Base-by-base conservation (phyloP, 2,797 vertebrate genomes). In the Etheostoma perlongum region DNA sequence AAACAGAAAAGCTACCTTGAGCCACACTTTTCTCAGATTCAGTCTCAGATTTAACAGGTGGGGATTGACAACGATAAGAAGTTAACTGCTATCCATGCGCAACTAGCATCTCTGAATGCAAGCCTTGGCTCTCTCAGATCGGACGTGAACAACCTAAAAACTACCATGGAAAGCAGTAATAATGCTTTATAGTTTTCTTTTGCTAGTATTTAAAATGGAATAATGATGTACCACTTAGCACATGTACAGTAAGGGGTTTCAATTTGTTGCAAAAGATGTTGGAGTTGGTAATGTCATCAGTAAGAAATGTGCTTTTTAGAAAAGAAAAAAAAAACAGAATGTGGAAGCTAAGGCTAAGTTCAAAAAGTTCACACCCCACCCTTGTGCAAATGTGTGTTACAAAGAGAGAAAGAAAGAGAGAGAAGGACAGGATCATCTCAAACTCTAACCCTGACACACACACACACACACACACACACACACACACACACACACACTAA, bases 271-370 rank as follows among this genome's bases (percentile, higher is more conserved):
- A 67, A 68, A 60, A 66, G 63, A 86, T 59, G 71, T 42, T 72
- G 53, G 30, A 69, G 72, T 67, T 30, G 7, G 16, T 58, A 30
- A 76, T 65, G 75, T 89, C 78, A 84, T 46, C 12, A 6, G 70
- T 70, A 21, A 80, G 55, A 87, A 85, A 87, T 84, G 67, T 59
- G 55, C 21, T 73, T 75, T 77, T 36, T 21, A 40, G 19, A 46
- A n/a, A 15, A 63, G 67, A 54, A 68, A 72, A 47, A 2, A 27
- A 40, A 40, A 40, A 33, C 6, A 60, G 63, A 82, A 67, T 72
- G 21, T 36, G 23, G 21, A 60, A 30, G 44, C 49, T 54, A 14
- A 23, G 27, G 57, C 70, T 74, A 83, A 82, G 61, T 67, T 72
- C 27, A 53, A 40, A 86, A 67, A 42, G 48, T 49, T 83, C 57